These are phyloP conservation scores for Otis tarda DNA, from an alignment of 2,113 vertebrate species.

Conservation along the genomic window DNA sequence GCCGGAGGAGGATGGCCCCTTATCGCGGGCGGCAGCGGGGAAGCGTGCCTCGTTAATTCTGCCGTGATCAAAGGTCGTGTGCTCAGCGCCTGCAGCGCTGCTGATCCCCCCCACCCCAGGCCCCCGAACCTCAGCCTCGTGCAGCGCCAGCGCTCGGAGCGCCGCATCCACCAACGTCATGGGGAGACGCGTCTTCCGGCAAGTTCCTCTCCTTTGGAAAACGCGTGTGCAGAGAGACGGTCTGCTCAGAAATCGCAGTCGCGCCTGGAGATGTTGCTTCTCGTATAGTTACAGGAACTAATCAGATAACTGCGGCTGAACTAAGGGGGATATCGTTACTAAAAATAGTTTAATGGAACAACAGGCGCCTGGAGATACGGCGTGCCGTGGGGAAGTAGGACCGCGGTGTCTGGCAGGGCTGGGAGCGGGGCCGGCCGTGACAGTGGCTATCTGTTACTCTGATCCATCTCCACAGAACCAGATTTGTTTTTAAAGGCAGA, in stretches of 20 bases:
- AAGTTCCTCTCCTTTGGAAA: neutral
- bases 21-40: neutral
- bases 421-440: neutral
- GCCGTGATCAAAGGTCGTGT: neutral
- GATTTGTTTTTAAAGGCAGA: neutral
- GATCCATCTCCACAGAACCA: neutral
- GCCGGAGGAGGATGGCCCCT: neutral
- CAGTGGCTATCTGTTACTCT: neutral
- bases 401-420: neutral
- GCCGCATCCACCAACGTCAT: fast-evolving
- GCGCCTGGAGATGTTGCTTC: conserved; percentile 52
- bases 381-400: neutral
- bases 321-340: conserved; percentile 24
- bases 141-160: neutral
- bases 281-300: conserved; percentile 38
- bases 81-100: neutral
- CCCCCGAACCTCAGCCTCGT: fast-evolving
- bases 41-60: neutral
- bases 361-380: neutral
- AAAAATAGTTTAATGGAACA: conserved; percentile 57
- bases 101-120: fast-evolving
- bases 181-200: neutral
- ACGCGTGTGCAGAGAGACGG: neutral
- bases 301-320: conserved; percentile 57
- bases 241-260: conserved; percentile 32